A percentile compares a stretch with the other conserved stretches of the same genome.
Conservation (phyloP, 2,888 invertebrate species). For the Osedax fenrisi region DNA sequence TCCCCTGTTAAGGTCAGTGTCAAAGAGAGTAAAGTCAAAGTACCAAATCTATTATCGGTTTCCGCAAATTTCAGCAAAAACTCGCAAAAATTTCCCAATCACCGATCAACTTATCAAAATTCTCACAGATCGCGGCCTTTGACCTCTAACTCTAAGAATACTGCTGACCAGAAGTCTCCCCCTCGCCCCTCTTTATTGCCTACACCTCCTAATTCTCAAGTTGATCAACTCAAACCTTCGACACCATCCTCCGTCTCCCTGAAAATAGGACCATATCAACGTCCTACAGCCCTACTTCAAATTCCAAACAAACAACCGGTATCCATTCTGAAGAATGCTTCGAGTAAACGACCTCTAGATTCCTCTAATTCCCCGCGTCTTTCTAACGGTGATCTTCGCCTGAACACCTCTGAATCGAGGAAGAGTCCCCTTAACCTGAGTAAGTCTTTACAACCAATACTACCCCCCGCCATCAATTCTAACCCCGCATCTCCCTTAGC, state of each 20-base stretch:
- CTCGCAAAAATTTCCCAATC: neutral
- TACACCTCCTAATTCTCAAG: neutral
- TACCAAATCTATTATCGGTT: neutral
- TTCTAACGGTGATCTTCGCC: neutral
- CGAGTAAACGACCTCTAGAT: neutral
- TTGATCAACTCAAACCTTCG: neutral
- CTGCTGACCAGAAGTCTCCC: neutral
- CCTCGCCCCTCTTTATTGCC: neutral
- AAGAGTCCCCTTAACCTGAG: neutral
- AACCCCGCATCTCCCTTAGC: neutral
- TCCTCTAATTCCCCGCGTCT: no score
- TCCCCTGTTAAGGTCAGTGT: neutral
- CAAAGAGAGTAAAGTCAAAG: neutral
- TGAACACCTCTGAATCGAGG: no score
- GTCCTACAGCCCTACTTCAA: neutral
- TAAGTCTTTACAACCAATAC: neutral
- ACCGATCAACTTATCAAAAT: neutral
- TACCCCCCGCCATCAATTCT: neutral
- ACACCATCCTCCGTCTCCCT: neutral
- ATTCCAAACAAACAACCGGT: neutral
- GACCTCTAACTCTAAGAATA: neutral
- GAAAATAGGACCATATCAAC: neutral
- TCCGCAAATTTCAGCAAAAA: neutral
- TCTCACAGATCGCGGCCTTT: neutral
- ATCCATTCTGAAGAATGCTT: neutral